Conservation (phyloP, 2,113 vertebrate genomes). For the Ceratotherium simum region DNA sequence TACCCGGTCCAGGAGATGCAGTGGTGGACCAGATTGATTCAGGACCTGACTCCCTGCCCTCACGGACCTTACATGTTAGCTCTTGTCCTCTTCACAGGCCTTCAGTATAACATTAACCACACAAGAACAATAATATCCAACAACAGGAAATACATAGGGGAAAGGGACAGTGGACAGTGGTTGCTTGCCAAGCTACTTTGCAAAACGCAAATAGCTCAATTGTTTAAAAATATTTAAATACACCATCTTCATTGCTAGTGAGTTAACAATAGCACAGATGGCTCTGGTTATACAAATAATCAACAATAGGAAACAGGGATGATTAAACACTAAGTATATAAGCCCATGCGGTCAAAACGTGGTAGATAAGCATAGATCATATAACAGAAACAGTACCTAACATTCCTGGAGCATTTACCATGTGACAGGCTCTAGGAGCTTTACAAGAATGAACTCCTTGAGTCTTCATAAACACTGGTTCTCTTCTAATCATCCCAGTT, state of each 20-base stretch:
- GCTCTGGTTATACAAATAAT: background rate
- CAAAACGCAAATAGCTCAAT: slow-evolving; percentile 2
- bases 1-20: no score
- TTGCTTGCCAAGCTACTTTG: background rate
- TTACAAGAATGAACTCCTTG: background rate
- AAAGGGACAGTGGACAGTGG: background rate
- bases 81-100: background rate
- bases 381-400: background rate
- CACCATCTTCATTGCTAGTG: background rate
- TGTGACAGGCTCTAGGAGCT: background rate
- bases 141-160: background rate
- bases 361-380: background rate
- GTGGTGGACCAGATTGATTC: background rate
- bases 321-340: background rate
- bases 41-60: background rate
- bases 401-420: background rate
- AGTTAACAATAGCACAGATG: background rate
- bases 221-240: background rate
- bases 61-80: background rate
- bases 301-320: background rate
- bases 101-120: background rate
- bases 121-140: background rate
- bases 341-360: background rate
- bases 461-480: background rate
- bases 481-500: background rate